phyloP scores from a whole-genome alignment of 1,140 invertebrate genomes.

The Nymphalis io region DNA sequence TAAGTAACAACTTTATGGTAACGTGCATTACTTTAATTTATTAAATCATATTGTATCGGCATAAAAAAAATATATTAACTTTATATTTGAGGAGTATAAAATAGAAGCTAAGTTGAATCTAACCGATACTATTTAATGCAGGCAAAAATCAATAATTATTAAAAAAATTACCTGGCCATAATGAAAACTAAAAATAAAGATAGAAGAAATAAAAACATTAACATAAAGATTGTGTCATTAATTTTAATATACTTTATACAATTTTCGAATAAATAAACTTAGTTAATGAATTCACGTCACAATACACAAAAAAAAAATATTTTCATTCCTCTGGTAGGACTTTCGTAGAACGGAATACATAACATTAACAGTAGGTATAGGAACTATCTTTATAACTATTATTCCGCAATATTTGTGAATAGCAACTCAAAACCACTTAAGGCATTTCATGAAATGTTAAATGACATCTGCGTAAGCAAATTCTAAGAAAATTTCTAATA shows the following conservation, averaged over 20 bases:
- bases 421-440: not conserved
- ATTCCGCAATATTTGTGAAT: slow-evolving; percentile 9
- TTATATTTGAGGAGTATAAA: too few relatives aligned
- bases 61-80: too few relatives aligned
- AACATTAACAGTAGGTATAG: slow-evolving; percentile 20
- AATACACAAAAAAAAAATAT: not conserved
- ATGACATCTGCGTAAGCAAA: slow-evolving; percentile 4
- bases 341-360: not conserved
- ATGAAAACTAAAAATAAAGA: not conserved
- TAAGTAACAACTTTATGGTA: too few relatives aligned
- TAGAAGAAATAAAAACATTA: not conserved
- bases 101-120: too few relatives aligned
- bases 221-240: slow-evolving; percentile 1
- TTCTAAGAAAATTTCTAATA: not conserved
- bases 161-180: not conserved
- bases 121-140: too few relatives aligned
- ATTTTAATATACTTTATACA: slow-evolving; percentile 9
- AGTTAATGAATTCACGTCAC: not conserved
- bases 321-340: slow-evolving; percentile 8
- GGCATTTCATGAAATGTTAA: not conserved
- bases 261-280: slow-evolving; percentile 2
- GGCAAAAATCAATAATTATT: not conserved
- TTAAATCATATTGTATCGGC: too few relatives aligned
- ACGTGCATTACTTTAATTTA: too few relatives aligned
- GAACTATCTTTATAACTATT: slow-evolving; percentile 28